Base-by-base conservation (phyloP, 2,888 invertebrate species). In the Agrotis exclamationis region DNA sequence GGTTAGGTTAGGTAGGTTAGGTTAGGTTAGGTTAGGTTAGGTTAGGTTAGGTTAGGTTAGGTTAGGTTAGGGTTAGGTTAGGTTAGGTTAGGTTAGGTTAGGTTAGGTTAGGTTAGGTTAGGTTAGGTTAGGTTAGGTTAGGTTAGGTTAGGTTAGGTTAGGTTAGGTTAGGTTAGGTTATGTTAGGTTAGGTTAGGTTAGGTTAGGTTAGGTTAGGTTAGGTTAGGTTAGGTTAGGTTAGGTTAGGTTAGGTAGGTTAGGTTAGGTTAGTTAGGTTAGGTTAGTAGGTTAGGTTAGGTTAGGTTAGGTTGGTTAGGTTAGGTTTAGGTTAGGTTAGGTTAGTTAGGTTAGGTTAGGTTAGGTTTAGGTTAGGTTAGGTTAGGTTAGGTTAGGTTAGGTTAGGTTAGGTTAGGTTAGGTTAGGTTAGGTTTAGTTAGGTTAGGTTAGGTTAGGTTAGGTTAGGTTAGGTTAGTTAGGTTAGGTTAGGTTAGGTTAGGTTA, bases 91-190 rank as follows among this genome's bases (percentile, higher is more conserved):
- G 72, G 72, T 76, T 72, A 76, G 76, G 76, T 76, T 76, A 76
- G 76, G 76, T 76, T 76, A 76, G 76, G 76, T 76, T 76, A 72
- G 76, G 76, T 76, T 76, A 72, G 72, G 77, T 77, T 77, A 74
- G 77, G 77, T 77, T 77, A 77, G 77, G 77, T 74, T 77, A 74
- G 77, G 77, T 74, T 77, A 50, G 50, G 50, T 50, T 50, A 50
- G 50, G 50, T 50, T 50, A 50, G 50, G 50, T 50, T 50, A 50
- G 50, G 50, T 50, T 50, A 50, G 50, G 50, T 50, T 50, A 50
- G 50, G 50, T 50, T 50, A 50, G 50, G 50, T 50, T 50, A 50
- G 50, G 50, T 50, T 50, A 50, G 50, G 50, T n/a, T n/a, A n/a
- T n/a, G n/a, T n/a, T n/a, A n/a, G n/a, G n/a, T n/a, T n/a, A n/a